phyloP scores from a whole-genome alignment of 2,888 invertebrate species.

The Pollenia amentaria region DNA sequence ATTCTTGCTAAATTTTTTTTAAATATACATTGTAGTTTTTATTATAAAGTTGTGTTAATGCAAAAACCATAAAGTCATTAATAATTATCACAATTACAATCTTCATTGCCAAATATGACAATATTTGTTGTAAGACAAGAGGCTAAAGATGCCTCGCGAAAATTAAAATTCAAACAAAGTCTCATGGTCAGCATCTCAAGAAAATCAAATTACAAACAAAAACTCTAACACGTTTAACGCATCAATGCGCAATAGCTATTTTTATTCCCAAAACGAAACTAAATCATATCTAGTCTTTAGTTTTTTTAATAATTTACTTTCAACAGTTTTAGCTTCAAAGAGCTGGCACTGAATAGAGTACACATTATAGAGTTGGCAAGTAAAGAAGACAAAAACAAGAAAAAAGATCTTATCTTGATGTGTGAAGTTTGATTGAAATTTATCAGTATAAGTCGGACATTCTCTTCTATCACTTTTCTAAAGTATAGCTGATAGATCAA shows the following conservation, averaged over 20 bases:
- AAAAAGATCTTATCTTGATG: no score
- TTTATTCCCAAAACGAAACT: constrained; percentile 57
- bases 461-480: no score
- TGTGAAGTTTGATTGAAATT: no score
- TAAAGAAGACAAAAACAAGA: not conserved
- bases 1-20: no score
- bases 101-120: constrained; percentile 29
- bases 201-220: constrained; percentile 18
- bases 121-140: not conserved
- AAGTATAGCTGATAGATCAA: no score
- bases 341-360: no score
- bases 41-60: no score
- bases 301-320: not conserved
- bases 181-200: constrained; percentile 51
- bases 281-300: constrained; percentile 33
- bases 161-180: constrained; percentile 48
- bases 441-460: no score
- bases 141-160: not conserved
- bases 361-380: no score
- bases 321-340: not conserved
- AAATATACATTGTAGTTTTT: no score
- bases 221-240: constrained; percentile 19
- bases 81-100: constrained; percentile 18
- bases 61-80: not conserved
- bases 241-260: not conserved